phyloP scores from a whole-genome alignment of 2,797 vertebrate species.

The Taeniopygia guttata region DNA sequence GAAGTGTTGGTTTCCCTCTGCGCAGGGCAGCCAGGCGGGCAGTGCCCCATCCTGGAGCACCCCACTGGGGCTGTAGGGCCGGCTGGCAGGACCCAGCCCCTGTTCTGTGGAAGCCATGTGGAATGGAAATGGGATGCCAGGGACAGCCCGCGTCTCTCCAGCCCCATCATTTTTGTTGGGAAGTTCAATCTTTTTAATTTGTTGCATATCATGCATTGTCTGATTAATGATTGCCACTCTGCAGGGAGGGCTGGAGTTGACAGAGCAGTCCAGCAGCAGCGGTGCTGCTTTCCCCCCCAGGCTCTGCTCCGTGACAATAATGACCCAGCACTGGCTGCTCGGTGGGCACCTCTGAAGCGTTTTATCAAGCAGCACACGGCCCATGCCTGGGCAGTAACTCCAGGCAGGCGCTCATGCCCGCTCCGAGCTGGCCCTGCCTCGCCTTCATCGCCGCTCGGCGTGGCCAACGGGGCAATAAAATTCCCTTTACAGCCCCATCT shows the following conservation, averaged over 20 bases:
- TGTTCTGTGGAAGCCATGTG: accelerated
- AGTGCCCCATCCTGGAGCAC: accelerated
- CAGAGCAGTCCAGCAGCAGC: neutral
- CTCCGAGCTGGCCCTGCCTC: too few relatives aligned
- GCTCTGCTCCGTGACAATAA: conserved; percentile 10
- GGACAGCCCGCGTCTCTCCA: neutral
- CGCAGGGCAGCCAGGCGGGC: neutral
- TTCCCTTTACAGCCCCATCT: neutral
- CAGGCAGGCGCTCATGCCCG: neutral
- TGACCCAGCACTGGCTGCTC: conserved; percentile 34
- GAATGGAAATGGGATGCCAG: neutral
- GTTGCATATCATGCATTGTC: conserved; percentile 2
- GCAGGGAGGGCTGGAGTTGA: conserved; percentile 20
- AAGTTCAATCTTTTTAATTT: conserved; percentile 57
- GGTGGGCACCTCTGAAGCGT: neutral
- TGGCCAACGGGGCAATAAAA: too few relatives aligned
- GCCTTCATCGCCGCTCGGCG: accelerated
- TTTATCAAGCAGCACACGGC: neutral
- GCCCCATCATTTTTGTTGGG: neutral
- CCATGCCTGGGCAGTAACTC: neutral
- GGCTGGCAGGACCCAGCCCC: accelerated
- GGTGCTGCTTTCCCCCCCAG: neutral
- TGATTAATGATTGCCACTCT: conserved; percentile 46
- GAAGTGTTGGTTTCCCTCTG: neutral
- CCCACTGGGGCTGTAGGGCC: neutral